Evolutionary conservation across 2,113 vertebrate genomes (phyloP).

Genomic region (Paraplagusia blochii): DNA sequence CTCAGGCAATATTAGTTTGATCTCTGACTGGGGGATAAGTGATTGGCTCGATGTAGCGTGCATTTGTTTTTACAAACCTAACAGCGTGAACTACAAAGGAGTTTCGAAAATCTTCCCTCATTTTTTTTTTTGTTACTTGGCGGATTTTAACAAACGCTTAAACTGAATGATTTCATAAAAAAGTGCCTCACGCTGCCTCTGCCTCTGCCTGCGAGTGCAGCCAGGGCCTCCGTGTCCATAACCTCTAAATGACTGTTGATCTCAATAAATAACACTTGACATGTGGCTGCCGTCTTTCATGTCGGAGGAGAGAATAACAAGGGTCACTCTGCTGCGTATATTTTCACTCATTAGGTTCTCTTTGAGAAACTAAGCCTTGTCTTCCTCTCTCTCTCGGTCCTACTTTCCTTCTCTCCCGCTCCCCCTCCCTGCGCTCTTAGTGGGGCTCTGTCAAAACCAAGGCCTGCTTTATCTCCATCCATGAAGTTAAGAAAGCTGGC

Average conservation of each 20-base stretch:
- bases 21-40: constrained; percentile 65
- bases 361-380: constrained; percentile 65
- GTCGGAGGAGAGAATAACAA: constrained; percentile 70
- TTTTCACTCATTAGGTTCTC: constrained; percentile 71
- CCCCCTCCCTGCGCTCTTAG: constrained; percentile 32
- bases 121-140: constrained; percentile 24
- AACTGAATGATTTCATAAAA: constrained; percentile 62
- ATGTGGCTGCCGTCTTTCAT: constrained; percentile 71
- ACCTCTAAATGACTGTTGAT: constrained; percentile 75
- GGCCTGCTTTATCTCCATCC: constrained; percentile 68
- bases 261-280: constrained; percentile 71
- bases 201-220: constrained; percentile 57
- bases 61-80: constrained; percentile 73
- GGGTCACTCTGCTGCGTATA: constrained; percentile 69
- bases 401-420: constrained; percentile 22
- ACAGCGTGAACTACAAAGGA: constrained; percentile 65
- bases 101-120: constrained; percentile 49
- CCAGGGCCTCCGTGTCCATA: constrained; percentile 66
- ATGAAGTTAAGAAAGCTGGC: constrained; percentile 70
- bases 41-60: constrained; percentile 68
- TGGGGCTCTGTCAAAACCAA: constrained; percentile 53
- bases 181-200: constrained; percentile 57
- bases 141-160: constrained; percentile 72
- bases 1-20: constrained; percentile 71
- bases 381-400: constrained; percentile 54